These are phyloP conservation scores for Macrotrachela quadricornifera DNA, from an alignment of 1,140 invertebrate species.

Conservation along the genomic window DNA sequence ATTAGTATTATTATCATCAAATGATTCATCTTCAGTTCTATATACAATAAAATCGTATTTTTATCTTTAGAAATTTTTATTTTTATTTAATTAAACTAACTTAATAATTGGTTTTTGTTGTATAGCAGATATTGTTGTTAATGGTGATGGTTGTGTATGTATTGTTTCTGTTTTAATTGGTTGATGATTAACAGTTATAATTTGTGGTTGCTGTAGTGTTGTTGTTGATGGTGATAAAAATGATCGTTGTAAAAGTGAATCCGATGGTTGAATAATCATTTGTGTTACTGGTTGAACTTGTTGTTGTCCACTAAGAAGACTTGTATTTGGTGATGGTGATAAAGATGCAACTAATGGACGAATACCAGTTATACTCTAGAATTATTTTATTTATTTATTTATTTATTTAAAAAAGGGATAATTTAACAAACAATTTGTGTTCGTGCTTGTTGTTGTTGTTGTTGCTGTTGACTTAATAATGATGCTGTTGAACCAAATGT, in stretches of 20 bases:
- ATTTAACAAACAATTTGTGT: not conserved
- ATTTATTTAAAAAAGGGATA: not conserved
- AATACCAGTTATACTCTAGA: not conserved
- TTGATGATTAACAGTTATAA: not conserved
- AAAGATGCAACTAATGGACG: not conserved
- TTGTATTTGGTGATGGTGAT: not conserved
- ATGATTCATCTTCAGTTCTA: not conserved
- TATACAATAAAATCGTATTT: not conserved
- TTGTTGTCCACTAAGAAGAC: not conserved
- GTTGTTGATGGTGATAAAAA: slow-evolving; percentile 2
- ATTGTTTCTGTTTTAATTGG: not conserved
- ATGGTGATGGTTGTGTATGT: not conserved
- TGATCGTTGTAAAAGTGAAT: slow-evolving; percentile 2
- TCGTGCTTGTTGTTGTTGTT: not conserved
- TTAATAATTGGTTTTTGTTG: not conserved
- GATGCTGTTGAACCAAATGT: too few relatives aligned
- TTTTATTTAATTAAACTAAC: too few relatives aligned
- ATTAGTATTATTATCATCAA: too few relatives aligned
- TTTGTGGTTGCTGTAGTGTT: not conserved
- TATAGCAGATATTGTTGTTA: not conserved
- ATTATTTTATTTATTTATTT: not conserved
- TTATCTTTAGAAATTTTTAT: not conserved
- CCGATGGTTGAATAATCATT: not conserved
- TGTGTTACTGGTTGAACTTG: not conserved
- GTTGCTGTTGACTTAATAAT: not conserved